Percentiles rank a stretch among this genome's conserved stretches.
Evolutionary conservation across 2,113 vertebrate genomes (phyloP).

Genomic region (Periophthalmus modestus): DNA sequence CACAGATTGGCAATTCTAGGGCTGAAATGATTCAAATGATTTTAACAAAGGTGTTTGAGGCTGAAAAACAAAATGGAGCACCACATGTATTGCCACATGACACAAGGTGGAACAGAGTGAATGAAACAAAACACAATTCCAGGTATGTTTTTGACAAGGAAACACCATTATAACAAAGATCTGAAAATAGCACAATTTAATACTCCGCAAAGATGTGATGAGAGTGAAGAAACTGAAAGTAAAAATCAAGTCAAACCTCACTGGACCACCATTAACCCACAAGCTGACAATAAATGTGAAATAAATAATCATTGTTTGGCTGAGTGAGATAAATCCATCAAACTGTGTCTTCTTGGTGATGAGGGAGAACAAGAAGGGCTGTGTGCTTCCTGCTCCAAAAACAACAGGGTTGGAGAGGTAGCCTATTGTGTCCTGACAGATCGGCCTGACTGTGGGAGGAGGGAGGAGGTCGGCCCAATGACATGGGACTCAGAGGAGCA

Average conservation of each 20-base stretch:
- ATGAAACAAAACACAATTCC: too few relatives aligned
- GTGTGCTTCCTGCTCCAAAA: slow-evolving; percentile 83
- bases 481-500: slow-evolving; percentile 62
- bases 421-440: slow-evolving; percentile 84
- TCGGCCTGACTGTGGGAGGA: slow-evolving; percentile 74
- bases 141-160: too few relatives aligned
- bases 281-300: slow-evolving; percentile 36
- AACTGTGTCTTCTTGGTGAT: slow-evolving; percentile 78
- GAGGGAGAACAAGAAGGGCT: slow-evolving; percentile 82
- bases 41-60: too few relatives aligned
- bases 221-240: not conserved
- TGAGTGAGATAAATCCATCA: slow-evolving; percentile 79
- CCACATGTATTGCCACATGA: too few relatives aligned
- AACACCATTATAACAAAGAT: too few relatives aligned
- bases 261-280: slow-evolving; percentile 40
- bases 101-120: too few relatives aligned
- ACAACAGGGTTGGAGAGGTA: slow-evolving; percentile 82
- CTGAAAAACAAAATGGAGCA: too few relatives aligned
- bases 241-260: slow-evolving; percentile 12
- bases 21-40: too few relatives aligned
- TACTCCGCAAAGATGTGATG: too few relatives aligned
- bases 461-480: slow-evolving; percentile 59
- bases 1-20: too few relatives aligned
- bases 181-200: too few relatives aligned
- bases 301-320: slow-evolving; percentile 56